These are phyloP conservation scores for Schizaphis graminum DNA, from an alignment of 2,888 invertebrate genomes.

Conservation along the genomic window DNA sequence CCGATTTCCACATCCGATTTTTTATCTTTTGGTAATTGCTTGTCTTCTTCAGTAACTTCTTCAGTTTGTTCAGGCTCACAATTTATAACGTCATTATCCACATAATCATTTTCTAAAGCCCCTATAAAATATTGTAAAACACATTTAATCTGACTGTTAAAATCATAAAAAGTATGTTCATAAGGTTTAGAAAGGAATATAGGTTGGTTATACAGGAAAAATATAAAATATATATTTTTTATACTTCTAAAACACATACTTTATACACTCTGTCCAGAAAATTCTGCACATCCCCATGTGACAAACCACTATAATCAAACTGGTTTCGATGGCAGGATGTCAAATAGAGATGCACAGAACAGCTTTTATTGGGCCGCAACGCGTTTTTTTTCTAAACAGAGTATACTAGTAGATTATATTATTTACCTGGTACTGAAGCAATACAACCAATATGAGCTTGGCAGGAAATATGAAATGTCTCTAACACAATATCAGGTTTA, in stretches of 20 bases:
- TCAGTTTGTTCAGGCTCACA: slow-evolving; percentile 67
- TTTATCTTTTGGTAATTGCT: slow-evolving; percentile 67
- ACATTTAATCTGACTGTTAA: neutral
- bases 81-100: slow-evolving; percentile 70
- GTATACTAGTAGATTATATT: neutral
- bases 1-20: slow-evolving; percentile 71
- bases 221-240: neutral
- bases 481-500: slow-evolving; percentile 93
- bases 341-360: too few species aligned
- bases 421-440: slow-evolving; percentile 89
- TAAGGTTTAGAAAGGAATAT: neutral
- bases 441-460: slow-evolving; percentile 95
- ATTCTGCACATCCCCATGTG: too few species aligned
- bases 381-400: neutral
- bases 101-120: slow-evolving; percentile 74
- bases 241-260: neutral
- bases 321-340: too few species aligned
- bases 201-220: neutral
- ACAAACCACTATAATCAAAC: too few species aligned
- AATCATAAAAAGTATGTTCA: neutral
- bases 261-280: too few species aligned
- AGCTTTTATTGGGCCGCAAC: too few species aligned
- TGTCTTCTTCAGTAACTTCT: slow-evolving; percentile 66
- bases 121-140: slow-evolving; percentile 70
- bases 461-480: slow-evolving; percentile 89